These are phyloP conservation scores for Psix sp. DNA, from an alignment of 1,140 invertebrate species.

Conservation along the genomic window DNA sequence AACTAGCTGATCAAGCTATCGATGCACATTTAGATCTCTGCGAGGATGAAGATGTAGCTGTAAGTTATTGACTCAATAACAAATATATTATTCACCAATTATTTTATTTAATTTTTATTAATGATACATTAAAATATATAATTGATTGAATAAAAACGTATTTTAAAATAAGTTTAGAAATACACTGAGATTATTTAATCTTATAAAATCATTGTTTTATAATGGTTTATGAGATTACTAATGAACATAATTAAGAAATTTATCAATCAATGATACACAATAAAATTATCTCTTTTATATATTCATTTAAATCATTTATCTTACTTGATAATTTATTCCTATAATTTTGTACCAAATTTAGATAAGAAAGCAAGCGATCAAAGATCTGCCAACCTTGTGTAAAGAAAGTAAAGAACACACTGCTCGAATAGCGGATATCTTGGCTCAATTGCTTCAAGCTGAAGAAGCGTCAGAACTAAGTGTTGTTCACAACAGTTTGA, in stretches of 20 bases:
- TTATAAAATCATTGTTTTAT: too few species aligned
- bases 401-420: constrained; percentile 90
- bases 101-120: constrained; percentile 31
- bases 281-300: too few species aligned
- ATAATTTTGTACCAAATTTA: too few species aligned
- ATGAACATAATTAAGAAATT: too few species aligned
- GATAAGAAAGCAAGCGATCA: constrained; percentile 97
- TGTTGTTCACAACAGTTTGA: constrained; percentile 85
- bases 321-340: too few species aligned
- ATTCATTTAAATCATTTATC: too few species aligned
- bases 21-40: constrained; percentile 96
- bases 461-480: constrained; percentile 89
- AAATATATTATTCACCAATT: constrained; percentile 4
- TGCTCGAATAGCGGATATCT: constrained; percentile 92
- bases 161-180: too few species aligned
- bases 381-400: constrained; percentile 92
- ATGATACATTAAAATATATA: constrained; percentile 5
- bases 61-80: too few species aligned
- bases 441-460: constrained; percentile 92
- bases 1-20: constrained; percentile 88
- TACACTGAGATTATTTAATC: too few species aligned
- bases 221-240: too few species aligned
- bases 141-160: too few species aligned
- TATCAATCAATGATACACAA: too few species aligned
- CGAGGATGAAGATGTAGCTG: constrained; percentile 95